Percentiles rank a stretch among this genome's conserved stretches.
phyloP scores from a whole-genome alignment of 2,113 vertebrate species.

The Rhodinocichla rosea region DNA sequence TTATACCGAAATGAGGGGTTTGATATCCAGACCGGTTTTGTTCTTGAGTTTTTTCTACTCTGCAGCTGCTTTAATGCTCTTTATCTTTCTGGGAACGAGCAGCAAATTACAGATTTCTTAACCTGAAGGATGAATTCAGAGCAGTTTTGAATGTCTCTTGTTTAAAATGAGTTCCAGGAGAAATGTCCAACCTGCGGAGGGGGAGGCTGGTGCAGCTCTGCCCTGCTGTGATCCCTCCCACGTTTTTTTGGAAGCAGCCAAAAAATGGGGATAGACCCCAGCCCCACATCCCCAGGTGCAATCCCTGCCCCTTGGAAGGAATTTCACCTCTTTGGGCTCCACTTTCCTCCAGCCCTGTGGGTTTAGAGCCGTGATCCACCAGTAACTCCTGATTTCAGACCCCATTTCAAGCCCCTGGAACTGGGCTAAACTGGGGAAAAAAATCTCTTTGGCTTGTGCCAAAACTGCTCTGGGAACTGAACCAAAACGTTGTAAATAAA shows the following conservation, averaged over 20 bases:
- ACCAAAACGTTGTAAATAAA: accelerated
- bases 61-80: conserved; percentile 14
- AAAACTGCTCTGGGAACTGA: neutral
- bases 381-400: neutral
- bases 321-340: neutral
- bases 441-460: accelerated
- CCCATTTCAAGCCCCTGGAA: neutral
- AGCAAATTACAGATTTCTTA: neutral
- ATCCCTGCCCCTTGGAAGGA: neutral
- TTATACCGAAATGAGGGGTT: conserved; percentile 63
- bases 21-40: conserved; percentile 44
- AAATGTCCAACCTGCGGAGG: accelerated
- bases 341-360: neutral
- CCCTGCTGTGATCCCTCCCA: neutral
- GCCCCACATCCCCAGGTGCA: accelerated
- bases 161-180: neutral
- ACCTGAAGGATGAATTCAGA: neutral
- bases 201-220: neutral
- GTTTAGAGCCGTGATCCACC: neutral
- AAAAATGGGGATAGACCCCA: neutral
- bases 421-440: neutral
- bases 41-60: conserved; percentile 29
- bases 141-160: neutral
- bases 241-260: neutral
- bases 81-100: neutral